These are phyloP conservation scores for Hirtodrosophila histrioides DNA, from an alignment of 2,888 invertebrate species.

Conservation along the genomic window DNA sequence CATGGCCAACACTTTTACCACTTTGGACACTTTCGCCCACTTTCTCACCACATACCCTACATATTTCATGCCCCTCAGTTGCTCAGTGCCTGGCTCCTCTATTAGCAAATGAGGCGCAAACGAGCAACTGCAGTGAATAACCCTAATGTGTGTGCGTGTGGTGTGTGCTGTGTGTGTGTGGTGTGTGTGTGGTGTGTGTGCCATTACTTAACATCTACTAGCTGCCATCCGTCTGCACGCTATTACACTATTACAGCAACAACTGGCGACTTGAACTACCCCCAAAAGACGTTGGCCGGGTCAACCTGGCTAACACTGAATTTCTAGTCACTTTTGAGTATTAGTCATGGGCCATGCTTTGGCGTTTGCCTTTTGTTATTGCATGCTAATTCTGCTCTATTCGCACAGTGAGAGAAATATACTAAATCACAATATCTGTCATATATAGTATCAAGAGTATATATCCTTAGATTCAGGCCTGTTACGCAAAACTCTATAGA, in stretches of 20 bases:
- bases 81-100: conserved; percentile 13
- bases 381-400: conserved; percentile 71
- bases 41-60: background rate
- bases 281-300: conserved; percentile 55
- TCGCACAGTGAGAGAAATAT: background rate
- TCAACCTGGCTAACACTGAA: conserved; percentile 22
- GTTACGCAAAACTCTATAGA: no score
- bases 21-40: background rate
- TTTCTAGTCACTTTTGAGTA: conserved; percentile 34
- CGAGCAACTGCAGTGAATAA: conserved; percentile 59
- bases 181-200: conserved; percentile 25
- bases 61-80: conserved; percentile 8
- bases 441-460: no score
- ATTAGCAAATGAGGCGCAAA: conserved; percentile 56
- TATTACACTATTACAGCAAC: conserved; percentile 73
- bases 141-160: conserved; percentile 37
- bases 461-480: no score
- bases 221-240: conserved; percentile 67
- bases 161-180: conserved; percentile 24
- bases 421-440: no score
- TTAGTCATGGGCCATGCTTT: conserved; percentile 58
- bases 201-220: conserved; percentile 73
- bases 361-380: conserved; percentile 52
- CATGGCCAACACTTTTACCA: conserved; percentile 32
- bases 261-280: conserved; percentile 57